phyloP scores from a whole-genome alignment of 1,140 invertebrate species.

The Macrostomum lignano region DNA sequence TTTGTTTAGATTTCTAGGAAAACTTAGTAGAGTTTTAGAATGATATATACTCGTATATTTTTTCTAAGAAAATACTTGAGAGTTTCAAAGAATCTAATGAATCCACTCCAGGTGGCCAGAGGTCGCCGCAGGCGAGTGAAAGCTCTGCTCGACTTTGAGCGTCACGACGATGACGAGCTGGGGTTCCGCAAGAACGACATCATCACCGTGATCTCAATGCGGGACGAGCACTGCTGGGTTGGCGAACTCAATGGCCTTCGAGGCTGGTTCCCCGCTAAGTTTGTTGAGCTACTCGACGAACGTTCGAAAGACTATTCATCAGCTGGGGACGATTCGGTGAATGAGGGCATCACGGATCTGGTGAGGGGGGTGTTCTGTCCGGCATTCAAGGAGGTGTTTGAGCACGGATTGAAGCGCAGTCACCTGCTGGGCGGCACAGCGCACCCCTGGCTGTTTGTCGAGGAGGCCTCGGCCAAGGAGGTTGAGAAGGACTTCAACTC shows the following conservation, averaged over 20 bases:
- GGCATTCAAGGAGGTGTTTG: constrained; percentile 65
- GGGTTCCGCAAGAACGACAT: constrained; percentile 93
- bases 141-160: constrained; percentile 79
- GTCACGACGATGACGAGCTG: constrained; percentile 87
- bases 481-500: constrained; percentile 92
- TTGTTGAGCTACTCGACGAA: constrained; percentile 82
- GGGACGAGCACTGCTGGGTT: constrained; percentile 98
- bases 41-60: not conserved
- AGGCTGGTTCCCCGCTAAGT: constrained; percentile 97
- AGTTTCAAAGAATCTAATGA: not conserved
- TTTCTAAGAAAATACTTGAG: not conserved
- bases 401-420: constrained; percentile 75
- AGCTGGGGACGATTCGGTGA: constrained; percentile 83
- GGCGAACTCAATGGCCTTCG: constrained; percentile 82
- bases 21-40: no score
- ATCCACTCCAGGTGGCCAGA: constrained; percentile 25
- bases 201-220: constrained; percentile 79
- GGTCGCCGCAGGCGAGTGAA: constrained; percentile 64
- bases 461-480: constrained; percentile 67
- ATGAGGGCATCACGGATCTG: constrained; percentile 73
- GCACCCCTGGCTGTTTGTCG: constrained; percentile 95
- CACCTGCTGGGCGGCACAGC: constrained; percentile 45
- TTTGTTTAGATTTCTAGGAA: no score
- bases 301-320: constrained; percentile 62
- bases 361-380: constrained; percentile 74